Conservation (phyloP, 1,140 invertebrate species). For the Pseudomyrmex cubaensis region DNA sequence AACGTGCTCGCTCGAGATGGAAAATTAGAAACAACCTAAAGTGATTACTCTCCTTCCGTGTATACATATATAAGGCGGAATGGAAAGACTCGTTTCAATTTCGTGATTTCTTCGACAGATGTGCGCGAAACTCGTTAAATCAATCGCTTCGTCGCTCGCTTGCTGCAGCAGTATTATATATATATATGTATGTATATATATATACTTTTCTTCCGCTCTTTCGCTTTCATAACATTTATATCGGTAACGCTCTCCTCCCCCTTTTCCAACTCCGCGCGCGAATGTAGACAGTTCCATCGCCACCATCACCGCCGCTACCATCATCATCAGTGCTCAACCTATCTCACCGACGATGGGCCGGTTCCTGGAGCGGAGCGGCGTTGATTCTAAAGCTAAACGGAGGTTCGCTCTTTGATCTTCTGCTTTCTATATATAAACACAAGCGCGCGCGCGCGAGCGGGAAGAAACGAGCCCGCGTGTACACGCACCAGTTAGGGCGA, state of each 20-base stretch:
- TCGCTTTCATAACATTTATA: conserved; percentile 65
- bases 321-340: conserved; percentile 63
- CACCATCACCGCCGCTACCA: conserved; percentile 36
- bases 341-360: conserved; percentile 78
- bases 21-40: conserved; percentile 49
- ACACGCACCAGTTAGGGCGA: conserved; percentile 12
- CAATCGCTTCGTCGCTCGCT: conserved; percentile 50
- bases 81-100: conserved; percentile 46
- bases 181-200: too few species aligned
- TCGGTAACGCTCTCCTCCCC: conserved; percentile 48
- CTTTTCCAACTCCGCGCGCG: neutral
- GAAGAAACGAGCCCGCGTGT: conserved; percentile 41
- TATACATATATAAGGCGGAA: neutral
- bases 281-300: conserved; percentile 22
- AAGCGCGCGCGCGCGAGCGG: conserved; percentile 65
- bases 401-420: conserved; percentile 84
- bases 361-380: conserved; percentile 77
- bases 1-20: conserved; percentile 10
- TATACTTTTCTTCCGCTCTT: neutral
- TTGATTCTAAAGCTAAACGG: conserved; percentile 81
- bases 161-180: neutral
- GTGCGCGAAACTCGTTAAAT: conserved; percentile 67
- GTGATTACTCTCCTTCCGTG: conserved; percentile 8
- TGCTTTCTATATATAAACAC: conserved; percentile 84
- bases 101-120: conserved; percentile 49